phyloP scores from a whole-genome alignment of 2,888 invertebrate genomes.

The Cerastis rubricosa region DNA sequence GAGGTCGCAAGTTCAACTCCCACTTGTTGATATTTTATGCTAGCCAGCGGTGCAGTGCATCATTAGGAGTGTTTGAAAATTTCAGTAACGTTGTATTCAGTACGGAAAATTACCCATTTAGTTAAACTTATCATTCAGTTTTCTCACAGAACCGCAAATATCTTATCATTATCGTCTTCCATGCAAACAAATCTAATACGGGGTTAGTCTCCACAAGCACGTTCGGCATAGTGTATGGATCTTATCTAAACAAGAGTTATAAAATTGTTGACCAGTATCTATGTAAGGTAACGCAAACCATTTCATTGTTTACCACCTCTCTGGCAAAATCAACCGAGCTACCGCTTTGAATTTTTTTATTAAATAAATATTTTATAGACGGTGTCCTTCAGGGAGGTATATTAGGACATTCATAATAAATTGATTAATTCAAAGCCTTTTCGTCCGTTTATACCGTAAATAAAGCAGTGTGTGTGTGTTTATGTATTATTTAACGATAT shows the following conservation, averaged over 20 bases:
- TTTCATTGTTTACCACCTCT: not conserved
- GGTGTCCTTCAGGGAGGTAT: not conserved
- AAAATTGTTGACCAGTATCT: not conserved
- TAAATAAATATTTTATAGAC: not conserved
- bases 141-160: not conserved
- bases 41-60: not conserved
- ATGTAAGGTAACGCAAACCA: not conserved
- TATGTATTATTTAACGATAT: slow-evolving; percentile 19
- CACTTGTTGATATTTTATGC: not conserved
- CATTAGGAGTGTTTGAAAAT: not conserved
- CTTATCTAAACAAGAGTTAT: not conserved
- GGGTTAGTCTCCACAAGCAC: not conserved
- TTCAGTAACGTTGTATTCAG: not conserved
- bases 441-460: not conserved
- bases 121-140: not conserved
- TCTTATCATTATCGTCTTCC: not conserved
- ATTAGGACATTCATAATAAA: not conserved
- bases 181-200: not conserved
- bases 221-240: not conserved
- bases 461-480: not conserved
- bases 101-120: not conserved
- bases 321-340: not conserved
- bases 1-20: slow-evolving; percentile 20
- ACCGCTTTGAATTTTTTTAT: not conserved
- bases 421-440: slow-evolving; percentile 28